These are phyloP conservation scores for Anoplophora glabripennis DNA, from an alignment of 1,140 invertebrate species.

Conservation along the genomic window DNA sequence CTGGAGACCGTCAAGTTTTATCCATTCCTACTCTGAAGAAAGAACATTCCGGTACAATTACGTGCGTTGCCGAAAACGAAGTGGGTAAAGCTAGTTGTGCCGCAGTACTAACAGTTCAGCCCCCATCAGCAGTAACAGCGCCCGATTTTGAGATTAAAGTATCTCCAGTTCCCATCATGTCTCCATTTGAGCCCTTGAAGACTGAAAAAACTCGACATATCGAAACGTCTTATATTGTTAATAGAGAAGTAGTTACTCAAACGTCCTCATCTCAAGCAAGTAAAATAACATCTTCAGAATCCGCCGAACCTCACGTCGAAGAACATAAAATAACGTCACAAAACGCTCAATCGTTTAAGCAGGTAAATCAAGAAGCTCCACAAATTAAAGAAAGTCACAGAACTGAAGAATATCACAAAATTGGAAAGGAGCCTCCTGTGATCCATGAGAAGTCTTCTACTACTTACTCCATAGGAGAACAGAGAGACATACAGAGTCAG, in stretches of 20 bases:
- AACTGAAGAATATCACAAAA: conserved; percentile 55
- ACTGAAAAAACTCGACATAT: conserved; percentile 32
- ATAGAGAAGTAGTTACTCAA: conserved; percentile 50
- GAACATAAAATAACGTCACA: conserved; percentile 46
- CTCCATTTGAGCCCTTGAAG: not conserved
- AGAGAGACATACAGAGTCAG: conserved; percentile 18
- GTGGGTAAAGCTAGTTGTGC: conserved; percentile 67
- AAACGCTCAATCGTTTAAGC: conserved; percentile 45
- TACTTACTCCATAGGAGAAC: conserved; percentile 29
- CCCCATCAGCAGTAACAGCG: conserved; percentile 44
- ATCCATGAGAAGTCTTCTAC: conserved; percentile 40
- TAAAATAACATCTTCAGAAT: conserved; percentile 35
- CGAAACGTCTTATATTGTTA: conserved; percentile 46
- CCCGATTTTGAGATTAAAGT: conserved; percentile 31
- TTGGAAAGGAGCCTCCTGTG: conserved; percentile 42
- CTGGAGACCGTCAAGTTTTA: conserved; percentile 68
- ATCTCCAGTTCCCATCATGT: not conserved
- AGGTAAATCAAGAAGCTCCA: conserved; percentile 45
- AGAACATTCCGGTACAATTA: conserved; percentile 64
- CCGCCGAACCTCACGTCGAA: conserved; percentile 44
- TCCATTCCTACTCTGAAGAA: conserved; percentile 59
- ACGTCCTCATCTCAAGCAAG: conserved; percentile 45
- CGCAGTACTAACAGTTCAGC: conserved; percentile 57
- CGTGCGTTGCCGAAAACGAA: conserved; percentile 73
- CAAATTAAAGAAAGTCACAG: conserved; percentile 49